Percentiles rank a stretch among this genome's conserved stretches.
Conservation (phyloP, 2,113 vertebrate species). For the Pygathrix nemaeus region DNA sequence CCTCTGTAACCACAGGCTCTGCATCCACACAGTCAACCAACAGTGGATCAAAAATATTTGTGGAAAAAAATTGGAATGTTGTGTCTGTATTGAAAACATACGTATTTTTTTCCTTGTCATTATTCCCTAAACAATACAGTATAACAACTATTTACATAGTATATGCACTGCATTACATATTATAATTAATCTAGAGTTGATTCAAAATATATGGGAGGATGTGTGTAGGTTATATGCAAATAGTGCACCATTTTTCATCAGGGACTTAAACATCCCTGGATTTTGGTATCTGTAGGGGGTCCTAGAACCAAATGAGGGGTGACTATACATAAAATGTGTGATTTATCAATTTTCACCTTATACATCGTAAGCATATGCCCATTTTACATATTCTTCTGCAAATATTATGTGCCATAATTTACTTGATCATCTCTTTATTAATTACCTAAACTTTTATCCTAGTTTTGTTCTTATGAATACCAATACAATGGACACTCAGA, state of each 20-base stretch:
- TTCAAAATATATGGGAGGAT: neutral
- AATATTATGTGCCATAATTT: neutral
- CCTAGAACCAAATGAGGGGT: neutral
- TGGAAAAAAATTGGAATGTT: neutral
- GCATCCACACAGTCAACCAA: neutral
- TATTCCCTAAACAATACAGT: neutral
- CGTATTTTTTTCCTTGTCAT: neutral
- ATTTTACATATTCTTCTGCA: neutral
- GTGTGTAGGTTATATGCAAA: neutral
- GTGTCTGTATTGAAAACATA: neutral
- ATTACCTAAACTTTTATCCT: neutral
- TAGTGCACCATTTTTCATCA: neutral
- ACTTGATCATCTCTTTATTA: neutral
- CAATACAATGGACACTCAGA: neutral
- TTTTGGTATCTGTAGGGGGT: neutral
- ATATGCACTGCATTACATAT: neutral
- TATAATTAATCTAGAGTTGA: neutral
- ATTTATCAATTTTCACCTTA: neutral
- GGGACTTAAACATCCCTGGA: neutral
- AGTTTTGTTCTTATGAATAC: neutral
- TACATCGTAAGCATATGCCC: neutral
- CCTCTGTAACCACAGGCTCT: neutral
- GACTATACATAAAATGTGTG: neutral
- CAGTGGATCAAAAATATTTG: neutral
- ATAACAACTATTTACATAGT: neutral